Evolutionary conservation across 2,888 invertebrate genomes (phyloP).

Genomic region (Steinernema carpocapsae): DNA sequence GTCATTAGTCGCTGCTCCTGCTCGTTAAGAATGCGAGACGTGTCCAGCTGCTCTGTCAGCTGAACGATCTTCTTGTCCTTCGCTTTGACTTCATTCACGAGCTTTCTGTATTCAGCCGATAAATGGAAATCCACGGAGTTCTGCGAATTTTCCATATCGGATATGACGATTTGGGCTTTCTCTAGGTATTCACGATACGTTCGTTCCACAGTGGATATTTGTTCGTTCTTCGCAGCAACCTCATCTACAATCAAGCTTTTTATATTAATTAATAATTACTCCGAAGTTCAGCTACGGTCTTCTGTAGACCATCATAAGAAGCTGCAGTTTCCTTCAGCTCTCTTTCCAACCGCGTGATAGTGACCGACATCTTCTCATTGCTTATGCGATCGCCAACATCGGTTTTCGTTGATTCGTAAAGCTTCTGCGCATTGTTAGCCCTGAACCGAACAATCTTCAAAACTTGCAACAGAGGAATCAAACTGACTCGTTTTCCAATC

Average conservation of each 20-base stretch:
- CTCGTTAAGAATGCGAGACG: constrained; percentile 12
- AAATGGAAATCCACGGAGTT: neutral
- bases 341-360: neutral
- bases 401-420: constrained; percentile 13
- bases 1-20: constrained; percentile 15
- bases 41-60: constrained; percentile 16
- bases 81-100: neutral
- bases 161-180: neutral
- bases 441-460: neutral
- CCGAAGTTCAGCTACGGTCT: neutral
- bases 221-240: neutral
- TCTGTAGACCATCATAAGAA: neutral
- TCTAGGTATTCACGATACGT: constrained; percentile 6
- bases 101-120: neutral
- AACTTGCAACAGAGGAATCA: neutral
- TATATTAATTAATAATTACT: neutral
- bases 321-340: neutral
- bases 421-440: neutral
- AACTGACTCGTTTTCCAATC: constrained; percentile 15
- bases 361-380: constrained; percentile 12
- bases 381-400: neutral
- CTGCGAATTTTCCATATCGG: constrained; percentile 1
- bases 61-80: constrained; percentile 4
- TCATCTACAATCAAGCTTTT: neutral
- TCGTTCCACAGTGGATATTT: neutral